A percentile compares a stretch with the other conserved stretches of the same genome.
Evolutionary conservation across 2,113 vertebrate species (phyloP).

Genomic region (Nymphicus hollandicus): DNA sequence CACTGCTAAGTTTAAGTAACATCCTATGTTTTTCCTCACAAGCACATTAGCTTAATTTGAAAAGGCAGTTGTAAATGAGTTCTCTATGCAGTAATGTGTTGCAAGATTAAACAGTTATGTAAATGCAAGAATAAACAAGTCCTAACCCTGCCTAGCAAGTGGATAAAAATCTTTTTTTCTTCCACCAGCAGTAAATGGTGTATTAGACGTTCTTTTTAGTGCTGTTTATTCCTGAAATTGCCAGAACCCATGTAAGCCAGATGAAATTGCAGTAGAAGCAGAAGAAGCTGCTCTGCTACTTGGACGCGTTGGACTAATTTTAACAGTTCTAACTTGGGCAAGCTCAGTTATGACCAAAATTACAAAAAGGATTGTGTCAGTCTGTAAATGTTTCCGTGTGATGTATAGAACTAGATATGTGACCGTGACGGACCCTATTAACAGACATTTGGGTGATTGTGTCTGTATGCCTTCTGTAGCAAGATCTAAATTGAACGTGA

Average conservation of each 20-base stretch:
- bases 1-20: neutral
- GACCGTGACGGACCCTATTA: neutral
- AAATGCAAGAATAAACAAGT: conserved; percentile 12
- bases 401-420: neutral
- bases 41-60: neutral
- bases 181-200: neutral
- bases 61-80: neutral
- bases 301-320: neutral
- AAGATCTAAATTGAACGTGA: neutral
- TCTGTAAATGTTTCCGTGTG: neutral
- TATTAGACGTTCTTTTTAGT: neutral
- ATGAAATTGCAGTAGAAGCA: neutral
- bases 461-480: neutral
- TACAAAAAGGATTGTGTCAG: neutral
- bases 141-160: neutral
- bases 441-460: neutral
- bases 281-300: neutral
- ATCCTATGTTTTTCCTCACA: neutral
- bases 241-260: neutral
- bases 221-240: conserved; percentile 1
- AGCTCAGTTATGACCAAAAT: neutral
- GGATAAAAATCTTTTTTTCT: neutral
- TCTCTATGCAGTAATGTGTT: neutral
- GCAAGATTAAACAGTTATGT: neutral
- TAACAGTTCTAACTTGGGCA: neutral